phyloP scores from a whole-genome alignment of 2,888 invertebrate species.

The Hanleya hanleyi region DNA sequence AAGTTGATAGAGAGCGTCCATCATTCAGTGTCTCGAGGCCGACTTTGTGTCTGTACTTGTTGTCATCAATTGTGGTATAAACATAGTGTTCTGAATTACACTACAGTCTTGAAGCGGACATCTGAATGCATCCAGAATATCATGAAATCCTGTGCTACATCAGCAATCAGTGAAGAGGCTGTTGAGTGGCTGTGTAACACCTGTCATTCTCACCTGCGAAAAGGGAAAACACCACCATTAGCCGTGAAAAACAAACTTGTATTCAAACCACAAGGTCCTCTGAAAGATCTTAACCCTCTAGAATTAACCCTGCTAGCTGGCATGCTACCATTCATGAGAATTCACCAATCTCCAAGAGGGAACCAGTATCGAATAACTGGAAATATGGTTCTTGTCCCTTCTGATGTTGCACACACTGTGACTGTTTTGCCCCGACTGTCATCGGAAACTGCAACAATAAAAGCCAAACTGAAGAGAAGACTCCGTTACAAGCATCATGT shows the following conservation, averaged over 20 bases:
- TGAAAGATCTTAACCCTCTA: constrained; percentile 1
- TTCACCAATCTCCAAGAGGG: constrained; percentile 21
- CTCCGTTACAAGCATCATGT: constrained; percentile 37
- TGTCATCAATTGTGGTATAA: constrained; percentile 31
- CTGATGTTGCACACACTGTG: constrained; percentile 19
- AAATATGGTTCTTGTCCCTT: constrained; percentile 19
- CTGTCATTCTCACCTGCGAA: constrained; percentile 30
- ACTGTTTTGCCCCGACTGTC: constrained; percentile 3
- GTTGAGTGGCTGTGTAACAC: constrained; percentile 37
- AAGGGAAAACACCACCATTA: constrained; percentile 32
- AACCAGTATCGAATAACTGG: constrained; percentile 15
- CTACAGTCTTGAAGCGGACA: not conserved
- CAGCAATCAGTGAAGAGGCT: not conserved
- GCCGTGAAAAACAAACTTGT: not conserved
- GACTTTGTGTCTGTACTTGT: constrained; percentile 28
- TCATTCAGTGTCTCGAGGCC: constrained; percentile 16
- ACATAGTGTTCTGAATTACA: constrained; percentile 13
- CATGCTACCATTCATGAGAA: constrained; percentile 22
- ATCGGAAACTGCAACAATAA: constrained; percentile 31
- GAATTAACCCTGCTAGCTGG: constrained; percentile 13
- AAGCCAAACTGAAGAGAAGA: constrained; percentile 28
- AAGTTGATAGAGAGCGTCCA: not conserved
- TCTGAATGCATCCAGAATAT: not conserved
- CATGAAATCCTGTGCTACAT: constrained; percentile 3
- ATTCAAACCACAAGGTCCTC: not conserved